phyloP scores from a whole-genome alignment of 2,113 vertebrate genomes.

The Vanacampus margaritifer region DNA sequence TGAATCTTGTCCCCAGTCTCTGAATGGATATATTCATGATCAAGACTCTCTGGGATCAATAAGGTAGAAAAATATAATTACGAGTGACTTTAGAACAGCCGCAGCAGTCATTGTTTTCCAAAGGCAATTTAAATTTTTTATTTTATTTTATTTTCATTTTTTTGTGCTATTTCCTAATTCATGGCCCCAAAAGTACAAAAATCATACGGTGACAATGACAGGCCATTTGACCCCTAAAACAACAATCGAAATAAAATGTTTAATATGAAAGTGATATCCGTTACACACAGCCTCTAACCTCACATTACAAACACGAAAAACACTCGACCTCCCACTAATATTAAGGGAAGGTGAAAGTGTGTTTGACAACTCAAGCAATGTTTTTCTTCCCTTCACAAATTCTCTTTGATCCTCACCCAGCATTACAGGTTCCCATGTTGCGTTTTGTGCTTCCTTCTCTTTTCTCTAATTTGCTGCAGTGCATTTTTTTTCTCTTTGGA shows the following conservation, averaged over 20 bases:
- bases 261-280: neutral
- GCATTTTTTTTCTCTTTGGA: conserved; percentile 33
- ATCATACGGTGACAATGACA: neutral
- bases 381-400: conserved; percentile 42
- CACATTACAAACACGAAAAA: conserved; percentile 27
- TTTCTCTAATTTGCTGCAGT: conserved; percentile 30
- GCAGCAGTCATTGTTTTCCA: neutral
- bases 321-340: conserved; percentile 49
- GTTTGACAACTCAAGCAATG: conserved; percentile 55
- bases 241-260: neutral
- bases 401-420: conserved; percentile 67
- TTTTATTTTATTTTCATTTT: too few species aligned
- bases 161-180: too few species aligned
- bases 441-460: conserved; percentile 42
- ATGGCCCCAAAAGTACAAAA: too few species aligned
- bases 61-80: neutral
- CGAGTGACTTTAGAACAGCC: neutral
- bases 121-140: neutral
- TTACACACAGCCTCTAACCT: conserved; percentile 27
- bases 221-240: neutral
- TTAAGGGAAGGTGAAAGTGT: conserved; percentile 37
- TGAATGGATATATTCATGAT: conserved; percentile 3
- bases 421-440: conserved; percentile 51
- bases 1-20: neutral
- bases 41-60: conserved; percentile 3